Base-by-base conservation (phyloP, 2,113 vertebrate species). In the Zosterops borbonicus region DNA sequence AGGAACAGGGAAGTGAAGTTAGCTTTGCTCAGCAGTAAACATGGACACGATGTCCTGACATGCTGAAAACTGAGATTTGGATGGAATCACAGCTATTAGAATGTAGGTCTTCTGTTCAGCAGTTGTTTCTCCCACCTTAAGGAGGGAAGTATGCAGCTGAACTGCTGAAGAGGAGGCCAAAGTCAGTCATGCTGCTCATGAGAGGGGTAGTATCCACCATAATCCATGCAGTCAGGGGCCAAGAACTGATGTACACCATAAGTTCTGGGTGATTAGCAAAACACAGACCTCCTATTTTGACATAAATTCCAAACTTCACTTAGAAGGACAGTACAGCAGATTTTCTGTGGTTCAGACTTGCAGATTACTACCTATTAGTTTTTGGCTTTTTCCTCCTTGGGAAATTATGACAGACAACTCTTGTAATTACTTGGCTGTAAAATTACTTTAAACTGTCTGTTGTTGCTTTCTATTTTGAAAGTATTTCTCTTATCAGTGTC, bases 401-500 rank as follows among this genome's bases (percentile, higher is more conserved):
- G 71, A 91, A 77, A 90, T 90, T 63, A 74, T 85, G 84, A 82
- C 63, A 80, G 78, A 95, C 24, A 83, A 8, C 24, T 74, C 29
- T 50, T 90, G 64, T 74, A 83, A 74, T 83, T 90, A 50, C 52
- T 87, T 95, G 82, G 75, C 87, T 88, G 42, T 68, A 87, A 96
- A 88, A 83, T 47, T 1, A 59, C 64, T 92, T 84, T 73, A 60
- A 78, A 63, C 35, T 79, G 21, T 52, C 35, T 87, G 56, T 63
- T 91, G 75, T 80, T 90, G 55, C 84, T 85, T 58, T 64, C 82
- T 60, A 11, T 88, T 95, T 95, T 6, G 1, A 59, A 92, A 94
- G n/a, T 65, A 91, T 87, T 95, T 90, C 6, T 93, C 67, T 93
- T 97, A 95, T 96, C 91, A 71, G 53, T 67, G 47, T 87, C 69